Evolutionary conservation across 2,797 vertebrate species (phyloP).

Genomic region (Sebastes hopkinsi): DNA sequence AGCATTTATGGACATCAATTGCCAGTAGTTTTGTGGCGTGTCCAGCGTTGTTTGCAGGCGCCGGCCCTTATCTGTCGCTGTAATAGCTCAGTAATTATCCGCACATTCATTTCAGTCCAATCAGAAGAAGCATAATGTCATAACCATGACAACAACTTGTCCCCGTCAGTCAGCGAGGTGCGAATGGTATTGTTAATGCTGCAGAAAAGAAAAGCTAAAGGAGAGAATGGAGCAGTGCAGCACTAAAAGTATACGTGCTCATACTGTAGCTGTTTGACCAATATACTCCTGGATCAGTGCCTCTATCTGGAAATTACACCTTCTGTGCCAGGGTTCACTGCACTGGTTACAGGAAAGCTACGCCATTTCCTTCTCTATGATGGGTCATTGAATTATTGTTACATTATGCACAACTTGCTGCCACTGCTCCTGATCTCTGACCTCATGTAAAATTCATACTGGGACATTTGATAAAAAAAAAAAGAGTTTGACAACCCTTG

Average conservation of each 20-base stretch:
- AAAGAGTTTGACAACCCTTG: not conserved
- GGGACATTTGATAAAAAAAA: not conserved
- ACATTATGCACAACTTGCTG: conserved; percentile 20
- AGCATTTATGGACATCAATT: not conserved
- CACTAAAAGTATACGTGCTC: not conserved
- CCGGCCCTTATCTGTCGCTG: not conserved
- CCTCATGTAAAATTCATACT: conserved; percentile 21
- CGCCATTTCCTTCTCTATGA: not conserved
- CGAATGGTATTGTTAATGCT: not conserved
- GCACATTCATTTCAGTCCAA: not conserved
- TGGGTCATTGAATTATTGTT: not conserved
- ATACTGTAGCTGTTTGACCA: not conserved
- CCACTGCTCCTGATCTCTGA: not conserved
- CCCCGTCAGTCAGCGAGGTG: not conserved
- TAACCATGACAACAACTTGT: not conserved
- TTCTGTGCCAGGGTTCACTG: not conserved
- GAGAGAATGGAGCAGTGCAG: not conserved
- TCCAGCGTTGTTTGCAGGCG: not conserved
- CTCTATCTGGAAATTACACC: not conserved
- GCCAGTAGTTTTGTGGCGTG: not conserved
- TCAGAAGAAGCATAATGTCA: not conserved
- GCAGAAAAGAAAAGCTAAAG: not conserved
- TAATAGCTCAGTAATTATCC: not conserved
- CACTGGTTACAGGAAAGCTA: not conserved
- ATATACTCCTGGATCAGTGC: not conserved